These are phyloP conservation scores for Falco cherrug DNA, from an alignment of 2,797 vertebrate genomes.

Conservation along the genomic window DNA sequence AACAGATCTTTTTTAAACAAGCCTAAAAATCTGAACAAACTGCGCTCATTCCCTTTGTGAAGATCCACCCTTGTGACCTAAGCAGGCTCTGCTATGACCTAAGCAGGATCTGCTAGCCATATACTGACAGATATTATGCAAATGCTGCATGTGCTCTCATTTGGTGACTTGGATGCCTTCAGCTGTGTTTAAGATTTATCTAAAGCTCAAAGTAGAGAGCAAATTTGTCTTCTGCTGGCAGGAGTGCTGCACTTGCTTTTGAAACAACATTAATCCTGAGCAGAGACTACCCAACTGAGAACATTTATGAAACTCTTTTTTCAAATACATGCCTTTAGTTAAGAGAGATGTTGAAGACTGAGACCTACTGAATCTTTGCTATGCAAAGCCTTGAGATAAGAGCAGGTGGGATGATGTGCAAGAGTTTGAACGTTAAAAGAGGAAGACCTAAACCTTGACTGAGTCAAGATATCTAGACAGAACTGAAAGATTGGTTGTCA, in stretches of 20 bases:
- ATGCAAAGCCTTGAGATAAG: not conserved
- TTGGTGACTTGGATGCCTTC: conserved; percentile 31
- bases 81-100: conserved; percentile 21
- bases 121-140: conserved; percentile 12
- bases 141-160: not conserved
- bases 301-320: not conserved
- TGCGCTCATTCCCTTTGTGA: not conserved
- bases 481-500: not conserved
- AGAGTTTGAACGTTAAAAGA: not conserved
- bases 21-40: conserved; percentile 5
- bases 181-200: conserved; percentile 37
- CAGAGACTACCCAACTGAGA: not conserved
- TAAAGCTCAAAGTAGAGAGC: conserved; percentile 29
- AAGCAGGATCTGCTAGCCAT: conserved; percentile 8
- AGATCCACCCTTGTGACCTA: not conserved
- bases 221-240: conserved; percentile 32
- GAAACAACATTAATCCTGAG: conserved; percentile 12
- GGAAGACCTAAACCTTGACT: not conserved
- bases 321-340: not conserved
- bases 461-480: not conserved
- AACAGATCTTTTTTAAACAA: not conserved
- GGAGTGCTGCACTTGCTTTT: conserved; percentile 25
- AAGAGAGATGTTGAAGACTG: not conserved
- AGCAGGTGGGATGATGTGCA: not conserved
- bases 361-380: not conserved